A percentile compares a stretch with the other conserved stretches of the same genome.
Conservation (phyloP, 2,113 vertebrate species). For the Poicephalus meyeri region DNA sequence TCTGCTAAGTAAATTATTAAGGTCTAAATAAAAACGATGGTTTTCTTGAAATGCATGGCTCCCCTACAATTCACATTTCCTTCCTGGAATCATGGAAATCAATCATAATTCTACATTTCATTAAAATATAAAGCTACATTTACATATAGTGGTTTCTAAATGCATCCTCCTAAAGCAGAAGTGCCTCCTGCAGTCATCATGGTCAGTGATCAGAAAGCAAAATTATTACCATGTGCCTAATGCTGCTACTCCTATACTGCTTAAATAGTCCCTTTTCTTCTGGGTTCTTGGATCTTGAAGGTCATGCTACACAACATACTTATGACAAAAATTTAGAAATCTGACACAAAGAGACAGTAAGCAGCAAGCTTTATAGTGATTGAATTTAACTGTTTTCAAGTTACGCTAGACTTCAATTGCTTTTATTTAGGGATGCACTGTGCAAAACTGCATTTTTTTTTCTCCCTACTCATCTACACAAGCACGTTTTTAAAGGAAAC, state of each 20-base stretch:
- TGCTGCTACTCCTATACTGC: background rate
- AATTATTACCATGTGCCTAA: too few species aligned
- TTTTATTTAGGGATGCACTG: background rate
- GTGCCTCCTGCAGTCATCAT: background rate
- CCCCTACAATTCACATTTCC: background rate
- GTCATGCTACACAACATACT: background rate
- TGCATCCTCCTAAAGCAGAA: background rate
- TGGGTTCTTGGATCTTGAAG: background rate
- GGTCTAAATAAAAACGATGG: fast-evolving
- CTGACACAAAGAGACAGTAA: background rate
- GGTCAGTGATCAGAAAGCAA: background rate
- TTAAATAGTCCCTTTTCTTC: background rate
- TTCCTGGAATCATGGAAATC: background rate
- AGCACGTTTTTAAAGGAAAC: background rate
- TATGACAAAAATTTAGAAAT: background rate
- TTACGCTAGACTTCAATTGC: background rate
- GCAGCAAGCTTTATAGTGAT: background rate
- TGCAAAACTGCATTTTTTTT: background rate
- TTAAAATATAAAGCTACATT: background rate
- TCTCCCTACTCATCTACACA: background rate
- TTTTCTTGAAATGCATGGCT: background rate
- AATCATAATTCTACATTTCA: background rate
- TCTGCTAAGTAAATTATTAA: background rate
- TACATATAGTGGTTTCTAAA: background rate
- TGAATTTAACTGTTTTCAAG: background rate